Percentiles rank a stretch among this genome's conserved stretches.
Evolutionary conservation across 2,797 vertebrate genomes (phyloP).

Genomic region (Telmatherina bonti): DNA sequence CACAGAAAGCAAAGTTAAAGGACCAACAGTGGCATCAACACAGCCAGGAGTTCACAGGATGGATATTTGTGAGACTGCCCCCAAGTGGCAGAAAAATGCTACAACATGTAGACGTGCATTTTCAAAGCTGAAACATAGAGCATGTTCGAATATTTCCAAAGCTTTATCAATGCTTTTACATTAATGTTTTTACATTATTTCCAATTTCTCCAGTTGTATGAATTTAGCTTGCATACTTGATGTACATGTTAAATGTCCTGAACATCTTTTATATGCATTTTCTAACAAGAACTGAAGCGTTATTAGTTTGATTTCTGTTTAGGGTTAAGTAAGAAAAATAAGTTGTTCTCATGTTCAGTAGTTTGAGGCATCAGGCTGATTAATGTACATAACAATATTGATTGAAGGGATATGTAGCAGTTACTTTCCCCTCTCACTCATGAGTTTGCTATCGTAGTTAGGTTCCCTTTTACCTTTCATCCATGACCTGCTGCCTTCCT

Average conservation of each 20-base stretch:
- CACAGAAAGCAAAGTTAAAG: no score
- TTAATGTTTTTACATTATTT: no score
- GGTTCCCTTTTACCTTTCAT: constrained; percentile 40
- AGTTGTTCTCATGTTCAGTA: neutral
- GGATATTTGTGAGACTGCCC: no score
- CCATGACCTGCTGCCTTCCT: constrained; percentile 44
- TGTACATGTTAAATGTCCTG: neutral
- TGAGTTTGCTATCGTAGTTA: constrained; percentile 34
- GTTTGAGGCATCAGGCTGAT: neutral
- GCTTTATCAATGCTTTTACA: no score
- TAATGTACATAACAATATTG: neutral
- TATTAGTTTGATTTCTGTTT: neutral
- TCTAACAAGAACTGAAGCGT: neutral
- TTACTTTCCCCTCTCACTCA: constrained; percentile 35
- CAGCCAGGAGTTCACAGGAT: no score
- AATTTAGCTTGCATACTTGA: neutral
- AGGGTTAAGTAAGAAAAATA: neutral
- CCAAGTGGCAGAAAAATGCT: no score
- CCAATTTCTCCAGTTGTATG: neutral
- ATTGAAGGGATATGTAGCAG: neutral
- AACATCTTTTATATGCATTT: constrained; percentile 1
- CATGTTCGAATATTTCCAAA: no score
- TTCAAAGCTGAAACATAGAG: no score
- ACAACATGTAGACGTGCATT: no score
- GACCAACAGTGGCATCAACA: no score